These are phyloP conservation scores for Brachionus manjavacas DNA, from an alignment of 1,140 invertebrate genomes.

Conservation along the genomic window DNA sequence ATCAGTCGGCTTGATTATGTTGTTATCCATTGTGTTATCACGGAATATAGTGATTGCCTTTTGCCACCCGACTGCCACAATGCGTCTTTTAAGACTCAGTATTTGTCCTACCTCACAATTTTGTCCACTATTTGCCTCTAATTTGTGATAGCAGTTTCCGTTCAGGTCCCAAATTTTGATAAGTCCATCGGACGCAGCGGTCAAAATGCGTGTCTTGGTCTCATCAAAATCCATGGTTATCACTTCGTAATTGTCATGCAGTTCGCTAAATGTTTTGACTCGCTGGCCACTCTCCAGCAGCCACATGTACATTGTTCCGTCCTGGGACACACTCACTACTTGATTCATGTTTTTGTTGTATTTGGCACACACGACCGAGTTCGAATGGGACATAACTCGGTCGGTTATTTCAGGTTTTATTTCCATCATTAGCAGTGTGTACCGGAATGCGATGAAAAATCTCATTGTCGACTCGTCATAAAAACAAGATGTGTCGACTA, in stretches of 20 bases:
- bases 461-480: conserved; percentile 51
- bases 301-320: conserved; percentile 55
- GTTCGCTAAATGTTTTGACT: conserved; percentile 53
- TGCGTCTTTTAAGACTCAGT: conserved; percentile 51
- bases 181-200: conserved; percentile 54
- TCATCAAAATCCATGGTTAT: conserved; percentile 53
- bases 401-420: conserved; percentile 55
- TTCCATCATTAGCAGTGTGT: conserved; percentile 53
- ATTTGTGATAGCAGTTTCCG: conserved; percentile 54
- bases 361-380: conserved; percentile 51
- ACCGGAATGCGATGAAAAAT: conserved; percentile 54
- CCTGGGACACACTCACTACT: conserved; percentile 53
- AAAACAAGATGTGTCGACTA: conserved; percentile 49
- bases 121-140: conserved; percentile 51
- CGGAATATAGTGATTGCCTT: conserved; percentile 52
- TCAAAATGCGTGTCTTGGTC: conserved; percentile 50
- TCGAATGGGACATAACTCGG: conserved; percentile 54
- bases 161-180: conserved; percentile 59
- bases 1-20: conserved; percentile 51
- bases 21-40: conserved; percentile 49
- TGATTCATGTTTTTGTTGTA: conserved; percentile 55
- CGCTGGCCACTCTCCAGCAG: conserved; percentile 57
- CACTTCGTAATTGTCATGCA: conserved; percentile 53
- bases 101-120: conserved; percentile 55
- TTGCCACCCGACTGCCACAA: conserved; percentile 54